Base-by-base conservation (phyloP, 2,113 vertebrate genomes). In the Crotalus horridus region DNA sequence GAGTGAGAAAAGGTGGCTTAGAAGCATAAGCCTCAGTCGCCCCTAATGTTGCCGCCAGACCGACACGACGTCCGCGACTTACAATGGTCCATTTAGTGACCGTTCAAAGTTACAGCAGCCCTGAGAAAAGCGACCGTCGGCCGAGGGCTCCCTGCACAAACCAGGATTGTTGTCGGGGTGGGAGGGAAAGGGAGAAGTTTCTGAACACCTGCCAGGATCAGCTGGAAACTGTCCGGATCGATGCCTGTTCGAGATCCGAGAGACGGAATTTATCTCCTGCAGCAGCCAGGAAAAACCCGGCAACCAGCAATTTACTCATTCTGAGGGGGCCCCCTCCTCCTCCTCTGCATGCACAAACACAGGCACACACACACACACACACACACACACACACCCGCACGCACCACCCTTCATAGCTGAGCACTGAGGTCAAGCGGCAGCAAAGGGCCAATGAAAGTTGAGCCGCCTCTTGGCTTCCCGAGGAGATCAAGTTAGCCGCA, bases 381-480 rank as follows among this genome's bases (percentile, higher is more conserved):
- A 21, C 20, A 13, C 9, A 12, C 15, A 17, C 15, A 10, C 5
- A 24, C 46, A 85, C 39, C 39, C 39, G 4, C 58, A 46, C 11
- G 8, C 39, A 5, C 7, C 10, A 23, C 17, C 15, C 17, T 53
- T 43, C 90, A 89, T 93, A 85, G 64, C 93, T 91, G 94, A 95
- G 94, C 94, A 91, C 95, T 97, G 94, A 29, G 24, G 29, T 59
- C 91, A 91, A 91, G 95, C 94, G 94, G 94, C 94, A 94, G 87
- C 93, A 92, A 48, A 93, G 92, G 95, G 94, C 69, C 92, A 53
- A 58, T 87, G 92, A 93, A 93, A 95, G 93, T 85, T 6, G 17
- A 23, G 12, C 39, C 23, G 6, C 24, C 88, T 43, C 87, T n/a
- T 8, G 0, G 8, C 92, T 11, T 39, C 85, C n/a, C 7, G 85